Conservation (phyloP, 2,888 invertebrate genomes). For the Sphecodes monilicornis region DNA sequence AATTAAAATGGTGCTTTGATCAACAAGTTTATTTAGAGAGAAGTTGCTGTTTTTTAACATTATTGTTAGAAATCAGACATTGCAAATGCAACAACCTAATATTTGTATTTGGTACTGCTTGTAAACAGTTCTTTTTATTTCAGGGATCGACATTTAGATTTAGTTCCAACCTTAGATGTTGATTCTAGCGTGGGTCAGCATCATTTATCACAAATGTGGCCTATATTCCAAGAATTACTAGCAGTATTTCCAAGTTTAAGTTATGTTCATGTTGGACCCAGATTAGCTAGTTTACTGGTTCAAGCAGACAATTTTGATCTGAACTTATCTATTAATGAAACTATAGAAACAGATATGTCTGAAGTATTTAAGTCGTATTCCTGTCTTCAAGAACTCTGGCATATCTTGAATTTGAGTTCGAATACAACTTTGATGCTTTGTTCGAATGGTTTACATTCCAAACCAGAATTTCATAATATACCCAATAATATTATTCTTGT, state of each 20-base stretch:
- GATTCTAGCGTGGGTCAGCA: conserved; percentile 85
- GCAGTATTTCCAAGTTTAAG: conserved; percentile 86
- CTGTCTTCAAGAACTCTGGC: conserved; percentile 84
- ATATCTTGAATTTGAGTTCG: conserved; percentile 83
- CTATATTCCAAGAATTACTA: conserved; percentile 85
- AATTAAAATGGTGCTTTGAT: no score
- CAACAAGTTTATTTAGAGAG: no score
- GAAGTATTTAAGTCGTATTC: conserved; percentile 82
- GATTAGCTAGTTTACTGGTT: conserved; percentile 86
- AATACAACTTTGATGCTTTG: conserved; percentile 84
- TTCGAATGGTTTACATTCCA: conserved; percentile 84
- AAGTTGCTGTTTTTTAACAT: no score
- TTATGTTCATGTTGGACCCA: conserved; percentile 87
- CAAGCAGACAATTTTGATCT: conserved; percentile 83
- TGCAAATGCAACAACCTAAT: background rate
- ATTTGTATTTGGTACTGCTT: conserved; percentile 7
- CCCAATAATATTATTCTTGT: conserved; percentile 86
- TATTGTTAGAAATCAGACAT: no score
- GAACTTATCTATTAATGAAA: conserved; percentile 80
- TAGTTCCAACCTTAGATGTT: conserved; percentile 86
- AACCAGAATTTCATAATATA: conserved; percentile 83
- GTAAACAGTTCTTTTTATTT: conserved; percentile 43
- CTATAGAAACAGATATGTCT: conserved; percentile 83
- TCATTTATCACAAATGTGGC: conserved; percentile 85
- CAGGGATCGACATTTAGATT: conserved; percentile 85